A percentile compares a stretch with the other conserved stretches of the same genome.
phyloP scores from a whole-genome alignment of 37 sponge, comb jelly and placozoan species.

The Agelas oroides region DNA sequence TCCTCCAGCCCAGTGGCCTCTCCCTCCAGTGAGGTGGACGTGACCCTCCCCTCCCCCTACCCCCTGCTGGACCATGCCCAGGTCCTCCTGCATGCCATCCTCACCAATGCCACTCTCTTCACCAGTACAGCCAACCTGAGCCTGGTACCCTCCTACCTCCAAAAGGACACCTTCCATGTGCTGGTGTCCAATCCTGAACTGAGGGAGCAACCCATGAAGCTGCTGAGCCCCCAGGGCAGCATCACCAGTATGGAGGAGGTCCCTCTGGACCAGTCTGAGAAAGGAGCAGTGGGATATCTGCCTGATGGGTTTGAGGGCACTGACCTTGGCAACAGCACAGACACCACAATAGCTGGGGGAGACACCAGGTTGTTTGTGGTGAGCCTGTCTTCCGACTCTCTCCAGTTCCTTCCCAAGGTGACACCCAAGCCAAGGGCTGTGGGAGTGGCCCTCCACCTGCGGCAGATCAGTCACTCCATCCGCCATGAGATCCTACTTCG shows the following conservation, averaged over 20 bases:
- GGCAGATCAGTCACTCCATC: conserved; percentile 35
- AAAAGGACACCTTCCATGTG: conserved; percentile 8
- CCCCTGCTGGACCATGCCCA: conserved; percentile 47
- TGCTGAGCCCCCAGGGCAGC: not conserved
- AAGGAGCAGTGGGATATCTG: conserved; percentile 47
- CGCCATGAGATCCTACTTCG: conserved; percentile 31
- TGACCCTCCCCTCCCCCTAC: conserved; percentile 26
- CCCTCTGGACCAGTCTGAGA: conserved; percentile 55
- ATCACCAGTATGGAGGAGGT: conserved; percentile 29
- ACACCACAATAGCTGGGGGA: conserved; percentile 58
- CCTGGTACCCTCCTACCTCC: not conserved
- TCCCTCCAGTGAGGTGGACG: conserved; percentile 48
- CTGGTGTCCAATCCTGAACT: conserved; percentile 59
- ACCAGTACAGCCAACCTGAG: conserved; percentile 19
- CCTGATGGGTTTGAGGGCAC: conserved; percentile 58
- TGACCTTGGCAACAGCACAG: conserved; percentile 48
- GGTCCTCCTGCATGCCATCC: conserved; percentile 3
- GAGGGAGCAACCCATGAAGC: conserved; percentile 41
- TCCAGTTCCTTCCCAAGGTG: conserved; percentile 20
- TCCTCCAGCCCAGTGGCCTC: not conserved
- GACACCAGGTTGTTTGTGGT: conserved; percentile 62
- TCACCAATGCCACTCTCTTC: conserved; percentile 30
- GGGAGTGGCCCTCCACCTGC: conserved; percentile 47
- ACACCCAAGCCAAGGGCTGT: conserved; percentile 46
- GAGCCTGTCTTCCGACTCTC: not conserved